Base-by-base conservation (phyloP, 2,888 invertebrate species). In the Leucophora obtusa region DNA sequence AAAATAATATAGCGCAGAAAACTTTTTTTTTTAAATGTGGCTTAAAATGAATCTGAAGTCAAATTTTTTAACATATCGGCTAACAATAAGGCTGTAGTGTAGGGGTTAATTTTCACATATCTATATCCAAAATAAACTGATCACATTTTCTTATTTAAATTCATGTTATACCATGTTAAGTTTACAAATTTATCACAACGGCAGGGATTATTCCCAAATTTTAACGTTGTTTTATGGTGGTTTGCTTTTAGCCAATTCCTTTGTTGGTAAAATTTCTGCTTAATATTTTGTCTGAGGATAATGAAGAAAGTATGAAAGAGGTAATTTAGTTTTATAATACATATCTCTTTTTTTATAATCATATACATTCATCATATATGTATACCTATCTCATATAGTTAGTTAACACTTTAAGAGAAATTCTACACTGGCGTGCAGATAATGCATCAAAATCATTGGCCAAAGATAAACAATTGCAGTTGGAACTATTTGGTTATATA, bases 401-500 rank as follows among this genome's bases (percentile, higher is more conserved):
- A 17, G 85, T 89, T 10, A 56, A 28, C 8, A 86, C 87, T 38
- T 74, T 90, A 28, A 86, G 89, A 10, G 86, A 86, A 69, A 87
- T 89, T 66, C 85, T 90, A 58, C 76, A 83, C 5, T 83, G 82
- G 77, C 63, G 77, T 14, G 63, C 69, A 21, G 75, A 77, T 38
- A 58, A 50, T 47, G 28, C 51, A 24, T 62, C 60, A 18, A 15
- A 24, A 35, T 50, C 77, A 35, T 68, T 71, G 38, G 73, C 82
- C n/a, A 66, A 71, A 6, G 86, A 87, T 9, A 85, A 85, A 21
- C 83, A 85, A 82, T 83, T 85, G 0, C 89, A 90, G 77, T 60
- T 87, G 17, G 88, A 89, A 51, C 84, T 89, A 0, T 90, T 90
- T 78, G 84, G 83, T 18, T 86, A 84, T 28, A 83, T 90, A 7